phyloP scores from a whole-genome alignment of 2,113 vertebrate species.

The Madoqua kirkii region DNA sequence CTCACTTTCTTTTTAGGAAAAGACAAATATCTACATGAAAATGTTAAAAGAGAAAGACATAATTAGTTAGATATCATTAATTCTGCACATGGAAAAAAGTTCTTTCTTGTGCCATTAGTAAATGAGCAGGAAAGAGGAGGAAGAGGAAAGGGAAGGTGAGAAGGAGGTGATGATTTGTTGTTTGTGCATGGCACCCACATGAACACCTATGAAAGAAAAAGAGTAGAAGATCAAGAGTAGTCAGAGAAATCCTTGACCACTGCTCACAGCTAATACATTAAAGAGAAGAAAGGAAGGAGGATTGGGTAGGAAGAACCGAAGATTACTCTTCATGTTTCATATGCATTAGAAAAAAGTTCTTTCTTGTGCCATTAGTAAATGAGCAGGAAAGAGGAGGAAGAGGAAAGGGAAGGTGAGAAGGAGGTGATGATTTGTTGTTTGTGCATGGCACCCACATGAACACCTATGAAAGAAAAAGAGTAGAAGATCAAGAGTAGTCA shows the following conservation, averaged over 20 bases:
- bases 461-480: neutral
- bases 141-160: neutral
- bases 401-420: neutral
- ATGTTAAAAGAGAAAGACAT: neutral
- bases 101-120: neutral
- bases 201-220: neutral
- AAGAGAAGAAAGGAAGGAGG: neutral
- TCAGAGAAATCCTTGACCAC: neutral
- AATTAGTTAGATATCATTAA: neutral
- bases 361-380: neutral
- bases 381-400: neutral
- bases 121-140: neutral
- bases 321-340: neutral
- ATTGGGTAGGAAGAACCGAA: neutral
- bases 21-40: neutral
- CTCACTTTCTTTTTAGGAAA: neutral
- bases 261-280: neutral
- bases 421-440: neutral
- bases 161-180: neutral
- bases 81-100: neutral
- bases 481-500: neutral
- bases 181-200: neutral
- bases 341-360: neutral
- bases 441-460: neutral
- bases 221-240: neutral